These are phyloP conservation scores for Orchesella cincta DNA, from an alignment of 1,140 invertebrate genomes.

Conservation along the genomic window DNA sequence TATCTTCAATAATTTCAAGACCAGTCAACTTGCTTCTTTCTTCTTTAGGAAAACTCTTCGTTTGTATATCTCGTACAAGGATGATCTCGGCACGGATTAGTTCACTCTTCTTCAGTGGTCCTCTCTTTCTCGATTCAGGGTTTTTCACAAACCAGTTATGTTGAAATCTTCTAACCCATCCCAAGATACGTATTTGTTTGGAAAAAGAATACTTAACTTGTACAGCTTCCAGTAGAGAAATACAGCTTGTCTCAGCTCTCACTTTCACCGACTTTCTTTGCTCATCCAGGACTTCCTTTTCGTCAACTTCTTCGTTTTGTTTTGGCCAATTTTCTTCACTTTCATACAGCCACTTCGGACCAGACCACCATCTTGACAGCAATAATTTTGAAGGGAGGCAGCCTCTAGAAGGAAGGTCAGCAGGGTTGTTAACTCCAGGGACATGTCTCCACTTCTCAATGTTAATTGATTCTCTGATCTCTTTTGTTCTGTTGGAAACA, in stretches of 20 bases:
- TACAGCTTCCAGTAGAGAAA: not conserved
- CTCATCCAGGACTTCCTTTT: not conserved
- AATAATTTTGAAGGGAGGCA: not conserved
- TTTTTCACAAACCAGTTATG: not conserved
- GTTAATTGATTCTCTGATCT: not conserved
- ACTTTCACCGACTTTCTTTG: not conserved
- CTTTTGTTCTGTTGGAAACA: not conserved
- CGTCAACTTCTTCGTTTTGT: not conserved
- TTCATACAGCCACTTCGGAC: not conserved
- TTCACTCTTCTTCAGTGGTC: not conserved
- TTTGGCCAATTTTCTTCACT: not conserved
- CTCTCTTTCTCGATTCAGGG: not conserved
- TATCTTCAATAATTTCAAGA: conserved; percentile 1
- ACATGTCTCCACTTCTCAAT: not conserved
- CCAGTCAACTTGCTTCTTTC: not conserved
- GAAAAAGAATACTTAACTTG: not conserved
- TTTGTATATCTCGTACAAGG: not conserved
- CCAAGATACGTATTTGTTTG: not conserved
- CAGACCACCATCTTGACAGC: not conserved
- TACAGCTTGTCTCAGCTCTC: not conserved
- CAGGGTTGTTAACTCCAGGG: not conserved
- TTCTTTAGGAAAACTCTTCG: not conserved
- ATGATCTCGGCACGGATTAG: not conserved
- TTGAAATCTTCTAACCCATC: not conserved
- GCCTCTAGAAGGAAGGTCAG: not conserved